phyloP scores from a whole-genome alignment of 2,888 invertebrate species.

The Watsonalla binaria region DNA sequence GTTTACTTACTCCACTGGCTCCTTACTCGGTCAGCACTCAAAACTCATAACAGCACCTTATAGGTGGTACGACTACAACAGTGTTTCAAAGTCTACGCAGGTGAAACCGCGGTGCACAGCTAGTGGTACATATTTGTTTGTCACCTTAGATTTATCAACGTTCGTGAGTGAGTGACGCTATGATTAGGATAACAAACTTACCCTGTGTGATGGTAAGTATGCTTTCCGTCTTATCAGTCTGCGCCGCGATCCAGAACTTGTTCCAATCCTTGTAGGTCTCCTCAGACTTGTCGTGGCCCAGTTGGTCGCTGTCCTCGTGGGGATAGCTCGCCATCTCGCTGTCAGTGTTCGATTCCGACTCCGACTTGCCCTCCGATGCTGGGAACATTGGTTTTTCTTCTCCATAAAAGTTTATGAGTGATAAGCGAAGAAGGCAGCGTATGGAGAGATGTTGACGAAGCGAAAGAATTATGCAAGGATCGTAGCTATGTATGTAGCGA shows the following conservation, averaged over 20 bases:
- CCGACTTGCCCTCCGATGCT: constrained; percentile 51
- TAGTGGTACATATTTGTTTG: no score
- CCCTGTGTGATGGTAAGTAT: constrained; percentile 51
- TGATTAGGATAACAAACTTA: constrained; percentile 17
- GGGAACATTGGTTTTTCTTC: not conserved
- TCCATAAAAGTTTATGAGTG: not conserved
- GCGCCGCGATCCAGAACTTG: constrained; percentile 49
- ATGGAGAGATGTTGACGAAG: no score
- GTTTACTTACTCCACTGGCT: no score
- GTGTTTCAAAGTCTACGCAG: no score
- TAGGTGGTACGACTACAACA: no score
- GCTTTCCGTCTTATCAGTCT: constrained; percentile 34
- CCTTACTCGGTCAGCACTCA: no score
- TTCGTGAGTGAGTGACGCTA: not conserved
- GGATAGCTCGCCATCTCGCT: constrained; percentile 47
- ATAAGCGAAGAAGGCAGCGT: not conserved
- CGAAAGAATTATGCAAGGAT: no score
- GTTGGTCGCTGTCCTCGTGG: constrained; percentile 48
- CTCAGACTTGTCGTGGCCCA: constrained; percentile 59
- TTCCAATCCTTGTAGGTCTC: constrained; percentile 58
- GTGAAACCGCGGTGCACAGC: no score
- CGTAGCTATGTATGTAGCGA: no score
- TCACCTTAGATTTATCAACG: no score
- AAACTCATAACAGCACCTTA: no score
- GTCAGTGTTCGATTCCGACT: constrained; percentile 53